Evolutionary conservation across 2,888 invertebrate species (phyloP), one percentile per base, ranked within the genome.

Genomic region (Pyrgus malvae): DNA sequence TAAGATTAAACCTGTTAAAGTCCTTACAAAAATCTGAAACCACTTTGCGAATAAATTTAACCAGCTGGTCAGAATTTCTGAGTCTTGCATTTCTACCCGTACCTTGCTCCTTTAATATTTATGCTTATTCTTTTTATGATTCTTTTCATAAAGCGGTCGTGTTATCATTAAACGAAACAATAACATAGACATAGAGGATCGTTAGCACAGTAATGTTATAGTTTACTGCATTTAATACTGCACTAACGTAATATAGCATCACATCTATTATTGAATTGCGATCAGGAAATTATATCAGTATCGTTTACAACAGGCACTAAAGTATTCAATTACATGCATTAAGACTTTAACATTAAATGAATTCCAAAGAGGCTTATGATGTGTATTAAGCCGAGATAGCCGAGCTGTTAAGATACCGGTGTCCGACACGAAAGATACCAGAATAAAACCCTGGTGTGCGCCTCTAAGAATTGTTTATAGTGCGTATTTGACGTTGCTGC

Each of bases 1-100:
- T 50, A 44, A 33, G 35, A 56, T 58, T 11, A 56, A 51, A 56
- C 46, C 48, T 31, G 38, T 56, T 38, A 42, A 35, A 33, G 42
- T 33, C 27, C 33, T 23, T 29, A 31, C 8, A 11, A 12, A 40
- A 31, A 21, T 31, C 29, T 16, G 9, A 49, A 40, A 31, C 29
- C 14, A 27, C 16, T n/a, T 27, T 49, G 14, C 31, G 14, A 21
- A 33, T 33, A n/a, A 44, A 35, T 29, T 29, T 29, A 9, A 17
- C 27, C 38, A 38, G 48, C 27, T 19, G 27, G 4, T 7, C 35
- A 16, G n/a, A n/a, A n/a, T n/a, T n/a, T n/a, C n/a, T n/a, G n/a
- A n/a, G n/a, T n/a, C n/a, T n/a, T n/a, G n/a, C n/a, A n/a, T n/a
- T n/a, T n/a, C n/a, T n/a, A n/a, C 33, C 14, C 14, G n/a, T 14